Base-by-base conservation (phyloP, 2,797 vertebrate species). In the Acipenser transmontanus region DNA sequence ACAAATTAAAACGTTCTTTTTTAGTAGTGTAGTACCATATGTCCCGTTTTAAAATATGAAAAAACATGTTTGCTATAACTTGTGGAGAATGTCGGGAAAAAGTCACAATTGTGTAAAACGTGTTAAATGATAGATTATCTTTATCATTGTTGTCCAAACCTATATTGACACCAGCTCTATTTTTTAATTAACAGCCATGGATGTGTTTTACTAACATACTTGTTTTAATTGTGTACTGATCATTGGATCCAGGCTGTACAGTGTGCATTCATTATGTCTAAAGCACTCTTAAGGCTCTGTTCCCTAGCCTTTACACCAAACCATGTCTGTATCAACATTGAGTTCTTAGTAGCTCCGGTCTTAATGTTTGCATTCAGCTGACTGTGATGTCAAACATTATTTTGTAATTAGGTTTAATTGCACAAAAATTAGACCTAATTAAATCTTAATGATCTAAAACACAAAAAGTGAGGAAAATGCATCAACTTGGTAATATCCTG, bases 361-460 rank as follows among this genome's bases (percentile, higher is more conserved):
- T 74, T 72, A 73, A 72, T 80, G 80, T 85, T 85, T 81, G 69
- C 75, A 68, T 80, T 74, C 76, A 81, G 85, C 82, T 78, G 82
- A 77, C 84, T 84, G 81, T 79, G 83, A 77, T 89, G 85, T 87
- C 86, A 88, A 82, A 88, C 91, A 90, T 88, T 88, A 86, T 79
- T 84, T 81, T 87, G 78, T 89, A 87, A 91, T 89, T 90, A 92
- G 84, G 84, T 85, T 88, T 87, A 88, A 89, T 90, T 89, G 88
- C 85, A 80, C 77, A 73, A 85, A 88, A 89, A 91, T 87, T 79
- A 85, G 85, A 88, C 83, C 87, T 92, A 93, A 94, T 92, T 91
- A 90, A 89, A 91, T 92, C 88, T 79, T 84, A 87, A 84, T 82
- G 82, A 83, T 78, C 80, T 75, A 82, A 84, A 76, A 87, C 87